phyloP scores from a whole-genome alignment of 2,888 invertebrate genomes.

The Diaphora mendica region DNA sequence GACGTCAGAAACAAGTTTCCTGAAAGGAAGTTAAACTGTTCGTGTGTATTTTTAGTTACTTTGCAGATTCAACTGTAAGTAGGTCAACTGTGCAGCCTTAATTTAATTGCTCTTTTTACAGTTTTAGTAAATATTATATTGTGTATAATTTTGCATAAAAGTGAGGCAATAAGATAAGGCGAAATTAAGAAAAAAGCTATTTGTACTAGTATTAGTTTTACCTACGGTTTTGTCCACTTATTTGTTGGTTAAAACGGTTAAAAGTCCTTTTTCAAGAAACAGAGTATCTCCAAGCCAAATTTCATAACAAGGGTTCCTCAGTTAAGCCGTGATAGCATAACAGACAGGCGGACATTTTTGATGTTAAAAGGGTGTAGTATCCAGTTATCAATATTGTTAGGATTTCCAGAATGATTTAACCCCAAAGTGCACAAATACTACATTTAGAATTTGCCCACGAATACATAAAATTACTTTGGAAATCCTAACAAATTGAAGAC shows the following conservation, averaged over 20 bases:
- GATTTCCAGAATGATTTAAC: background rate
- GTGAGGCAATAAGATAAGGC: background rate
- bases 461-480: slow-evolving; percentile 65
- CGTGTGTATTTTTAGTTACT: slow-evolving; percentile 8
- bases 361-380: too few relatives aligned
- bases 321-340: too few relatives aligned
- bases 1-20: slow-evolving; percentile 13
- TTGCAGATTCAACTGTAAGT: slow-evolving; percentile 13
- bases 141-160: background rate
- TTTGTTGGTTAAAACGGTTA: too few relatives aligned
- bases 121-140: slow-evolving; percentile 1
- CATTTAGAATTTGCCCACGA: slow-evolving; percentile 44
- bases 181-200: too few relatives aligned
- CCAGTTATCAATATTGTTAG: background rate
- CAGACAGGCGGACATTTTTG: too few relatives aligned
- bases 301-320: too few relatives aligned
- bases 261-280: too few relatives aligned
- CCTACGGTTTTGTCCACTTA: too few relatives aligned
- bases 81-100: slow-evolving; percentile 15
- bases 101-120: slow-evolving; percentile 12
- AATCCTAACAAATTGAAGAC: slow-evolving; percentile 76
- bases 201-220: too few relatives aligned
- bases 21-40: slow-evolving; percentile 11
- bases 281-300: too few relatives aligned
- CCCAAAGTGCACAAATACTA: background rate